phyloP scores from a whole-genome alignment of 2,113 vertebrate species.

The Oryzias woworae region DNA sequence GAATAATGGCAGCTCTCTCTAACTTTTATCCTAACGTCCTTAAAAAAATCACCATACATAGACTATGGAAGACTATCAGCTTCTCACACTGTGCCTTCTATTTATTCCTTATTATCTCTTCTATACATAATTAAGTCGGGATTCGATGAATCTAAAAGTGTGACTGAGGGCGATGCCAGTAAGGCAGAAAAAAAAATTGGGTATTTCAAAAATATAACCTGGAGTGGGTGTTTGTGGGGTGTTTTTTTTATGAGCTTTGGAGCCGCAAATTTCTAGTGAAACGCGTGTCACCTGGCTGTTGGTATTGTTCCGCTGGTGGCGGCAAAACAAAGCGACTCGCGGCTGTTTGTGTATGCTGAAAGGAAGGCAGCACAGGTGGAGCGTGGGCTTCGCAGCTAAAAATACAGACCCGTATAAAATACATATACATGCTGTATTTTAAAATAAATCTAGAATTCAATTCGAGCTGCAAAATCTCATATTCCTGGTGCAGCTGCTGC shows the following conservation, averaged over 20 bases:
- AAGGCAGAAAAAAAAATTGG: constrained; percentile 5
- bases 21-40: too few species aligned
- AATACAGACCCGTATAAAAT: constrained; percentile 35
- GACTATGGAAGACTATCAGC: neutral
- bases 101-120: neutral
- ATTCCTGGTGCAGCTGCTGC: constrained; percentile 44
- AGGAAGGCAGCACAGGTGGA: constrained; percentile 34
- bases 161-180: constrained; percentile 19
- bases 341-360: constrained; percentile 37
- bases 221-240: constrained; percentile 6
- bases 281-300: constrained; percentile 8
- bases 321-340: constrained; percentile 13
- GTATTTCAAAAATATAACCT: neutral
- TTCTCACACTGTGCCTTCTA: neutral
- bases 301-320: constrained; percentile 23
- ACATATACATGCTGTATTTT: constrained; percentile 33
- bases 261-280: constrained; percentile 28
- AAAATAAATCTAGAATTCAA: constrained; percentile 33
- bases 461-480: constrained; percentile 39
- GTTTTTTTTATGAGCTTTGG: constrained; percentile 1
- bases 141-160: constrained; percentile 2
- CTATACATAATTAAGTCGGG: neutral
- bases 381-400: constrained; percentile 31
- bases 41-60: too few species aligned
- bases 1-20: too few species aligned